A percentile compares a stretch with the other conserved stretches of the same genome.
Evolutionary conservation across 2,113 vertebrate genomes (phyloP).

Genomic region (Archilochus colubris): DNA sequence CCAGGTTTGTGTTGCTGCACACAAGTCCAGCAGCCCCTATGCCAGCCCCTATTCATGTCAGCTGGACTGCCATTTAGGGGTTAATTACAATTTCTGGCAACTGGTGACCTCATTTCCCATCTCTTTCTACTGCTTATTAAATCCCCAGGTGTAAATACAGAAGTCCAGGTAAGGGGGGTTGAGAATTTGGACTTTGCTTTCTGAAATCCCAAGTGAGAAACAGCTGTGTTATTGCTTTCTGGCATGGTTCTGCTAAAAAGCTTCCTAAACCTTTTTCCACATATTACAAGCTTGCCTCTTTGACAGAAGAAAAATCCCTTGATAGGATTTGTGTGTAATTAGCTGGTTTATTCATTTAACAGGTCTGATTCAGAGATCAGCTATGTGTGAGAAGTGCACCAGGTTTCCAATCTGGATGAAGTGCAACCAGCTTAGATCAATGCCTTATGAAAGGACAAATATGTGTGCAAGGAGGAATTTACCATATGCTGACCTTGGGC

Average conservation of each 20-base stretch:
- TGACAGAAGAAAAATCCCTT: conserved; percentile 34
- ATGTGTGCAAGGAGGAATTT: background rate
- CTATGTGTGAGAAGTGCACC: conserved; percentile 46
- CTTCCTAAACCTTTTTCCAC: background rate
- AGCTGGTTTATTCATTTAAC: conserved; percentile 62
- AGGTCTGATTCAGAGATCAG: conserved; percentile 60
- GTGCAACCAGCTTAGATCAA: background rate
- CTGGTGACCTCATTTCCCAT: background rate
- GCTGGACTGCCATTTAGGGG: background rate
- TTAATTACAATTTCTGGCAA: background rate
- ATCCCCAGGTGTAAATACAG: background rate
- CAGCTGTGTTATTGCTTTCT: background rate
- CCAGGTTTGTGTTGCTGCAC: accelerated
- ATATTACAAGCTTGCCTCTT: background rate
- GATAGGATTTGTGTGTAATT: conserved; percentile 64
- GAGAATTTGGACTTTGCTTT: background rate
- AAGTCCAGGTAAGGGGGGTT: background rate
- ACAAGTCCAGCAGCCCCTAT: background rate
- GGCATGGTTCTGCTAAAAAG: background rate
- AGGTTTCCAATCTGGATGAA: background rate
- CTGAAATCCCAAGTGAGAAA: background rate
- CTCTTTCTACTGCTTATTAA: background rate
- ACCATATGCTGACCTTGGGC: background rate
- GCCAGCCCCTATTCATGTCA: background rate
- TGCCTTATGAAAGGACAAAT: background rate